These are phyloP conservation scores for Lymantria monacha DNA, from an alignment of 2,888 invertebrate genomes.

Conservation along the genomic window DNA sequence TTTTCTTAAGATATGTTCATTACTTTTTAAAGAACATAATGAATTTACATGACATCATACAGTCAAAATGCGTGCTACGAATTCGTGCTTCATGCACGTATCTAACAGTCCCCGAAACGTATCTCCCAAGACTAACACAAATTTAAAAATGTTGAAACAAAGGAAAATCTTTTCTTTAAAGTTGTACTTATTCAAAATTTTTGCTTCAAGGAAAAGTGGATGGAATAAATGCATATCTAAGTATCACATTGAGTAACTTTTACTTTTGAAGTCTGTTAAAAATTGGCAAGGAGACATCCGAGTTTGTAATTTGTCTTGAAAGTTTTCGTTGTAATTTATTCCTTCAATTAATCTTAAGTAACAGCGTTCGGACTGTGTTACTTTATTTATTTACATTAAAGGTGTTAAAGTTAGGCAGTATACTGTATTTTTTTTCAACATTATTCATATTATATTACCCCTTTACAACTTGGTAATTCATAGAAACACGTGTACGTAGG, in stretches of 20 bases:
- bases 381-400: constrained; percentile 5
- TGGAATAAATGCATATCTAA: constrained; percentile 4
- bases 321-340: constrained; percentile 34
- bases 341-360: constrained; percentile 19
- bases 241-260: constrained; percentile 1
- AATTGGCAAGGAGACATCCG: constrained; percentile 16
- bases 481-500: no score
- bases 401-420: constrained; percentile 4
- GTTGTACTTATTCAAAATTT: not conserved
- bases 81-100: no score
- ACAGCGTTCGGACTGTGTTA: constrained; percentile 13
- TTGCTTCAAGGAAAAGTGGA: not conserved
- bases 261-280: constrained; percentile 6
- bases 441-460: no score
- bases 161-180: not conserved
- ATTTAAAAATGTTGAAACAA: not conserved
- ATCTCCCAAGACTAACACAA: no score
- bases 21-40: no score
- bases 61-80: no score
- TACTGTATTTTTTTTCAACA: constrained; percentile 1
- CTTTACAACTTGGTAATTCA: no score
- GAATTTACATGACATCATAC: no score
- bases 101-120: no score
- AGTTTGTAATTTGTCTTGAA: constrained; percentile 40
- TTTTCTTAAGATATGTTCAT: no score